Evolutionary conservation across 2,888 invertebrate genomes (phyloP), one percentile per base, ranked within the genome.

Genomic region (Elmis aenea): DNA sequence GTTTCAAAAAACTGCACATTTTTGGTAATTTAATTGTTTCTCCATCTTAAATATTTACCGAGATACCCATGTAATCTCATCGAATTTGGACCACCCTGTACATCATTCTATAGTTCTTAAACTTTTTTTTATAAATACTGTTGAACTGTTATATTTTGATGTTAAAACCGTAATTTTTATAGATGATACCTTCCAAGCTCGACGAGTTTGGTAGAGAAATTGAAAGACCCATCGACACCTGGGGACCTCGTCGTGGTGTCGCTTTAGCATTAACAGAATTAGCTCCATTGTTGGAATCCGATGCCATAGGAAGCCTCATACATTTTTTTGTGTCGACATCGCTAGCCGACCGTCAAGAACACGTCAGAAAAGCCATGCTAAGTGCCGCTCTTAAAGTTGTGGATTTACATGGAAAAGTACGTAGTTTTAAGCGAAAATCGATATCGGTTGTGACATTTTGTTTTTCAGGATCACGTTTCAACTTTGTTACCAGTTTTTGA

Each of bases 191-290:
- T 8, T 85, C 91, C 0, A 79, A 81, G 61, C 69, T 90, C 49
- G 96, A 99, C 69, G 83, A 87, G 62, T 92, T 97, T 70, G 95
- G 95, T 8, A 81, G 97, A 46, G 83, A 87, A 61, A 74, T 91
- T 21, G 83, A 83, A 56, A 83, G 83, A 51, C 83, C 90, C 1
- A 75, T 88, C 34, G 97, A 99, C 69, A 83, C 84, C 54, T 97
- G 93, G 92, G 83, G 83, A 45, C 85, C 88, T 4, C 75, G 99
- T 39, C 78, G 87, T 52, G 97, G 97, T 30, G 84, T 88, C 13
- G 96, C 89, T 5, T 73, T 89, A 45, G 86, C 88, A 5, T 73
- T 96, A 42, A 76, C 75, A 0, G 81, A 87, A 64, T 73, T 94
- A 47, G 88, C 92, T 0, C 80, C 84, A 13, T 69, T 88, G 35